These are phyloP conservation scores for Orestias chungarensis DNA, from an alignment of 2,797 vertebrate species.

Conservation along the genomic window DNA sequence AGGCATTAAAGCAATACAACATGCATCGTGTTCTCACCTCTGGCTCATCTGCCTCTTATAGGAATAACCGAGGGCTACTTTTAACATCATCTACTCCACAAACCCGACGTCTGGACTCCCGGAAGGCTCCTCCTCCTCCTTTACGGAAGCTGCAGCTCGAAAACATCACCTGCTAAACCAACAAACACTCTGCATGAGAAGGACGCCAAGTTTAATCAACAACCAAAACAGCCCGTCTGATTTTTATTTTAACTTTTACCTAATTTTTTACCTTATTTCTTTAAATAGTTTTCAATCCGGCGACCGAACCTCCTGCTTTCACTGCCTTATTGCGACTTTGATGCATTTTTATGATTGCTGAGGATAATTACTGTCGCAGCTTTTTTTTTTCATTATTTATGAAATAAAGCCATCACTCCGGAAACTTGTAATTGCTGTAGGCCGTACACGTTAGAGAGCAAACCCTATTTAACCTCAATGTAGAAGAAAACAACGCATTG, in stretches of 20 bases:
- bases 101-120: slow-evolving; percentile 56
- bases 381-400: slow-evolving; percentile 95
- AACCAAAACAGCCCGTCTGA: slow-evolving; percentile 62
- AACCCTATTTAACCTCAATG: slow-evolving; percentile 84
- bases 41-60: slow-evolving; percentile 55
- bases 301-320: slow-evolving; percentile 76
- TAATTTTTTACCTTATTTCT: too few species aligned
- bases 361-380: slow-evolving; percentile 83
- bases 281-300: slow-evolving; percentile 79
- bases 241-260: too few species aligned
- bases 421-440: slow-evolving; percentile 77
- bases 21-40: slow-evolving; percentile 34
- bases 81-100: slow-evolving; percentile 58
- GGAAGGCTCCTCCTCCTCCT: slow-evolving; percentile 57
- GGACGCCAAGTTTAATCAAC: slow-evolving; percentile 82
- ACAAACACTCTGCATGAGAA: slow-evolving; percentile 91
- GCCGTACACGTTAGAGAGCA: slow-evolving; percentile 82
- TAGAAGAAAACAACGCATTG: slow-evolving; percentile 80
- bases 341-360: slow-evolving; percentile 81
- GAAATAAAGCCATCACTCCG: slow-evolving; percentile 83
- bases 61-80: slow-evolving; percentile 67
- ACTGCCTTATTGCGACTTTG: slow-evolving; percentile 86
- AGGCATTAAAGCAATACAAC: not conserved
- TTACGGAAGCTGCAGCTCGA: slow-evolving; percentile 74
- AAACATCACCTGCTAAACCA: slow-evolving; percentile 80